Percentiles rank a stretch among this genome's conserved stretches.
Conservation (phyloP, 2,888 invertebrate genomes). For the Litoditis marina region DNA sequence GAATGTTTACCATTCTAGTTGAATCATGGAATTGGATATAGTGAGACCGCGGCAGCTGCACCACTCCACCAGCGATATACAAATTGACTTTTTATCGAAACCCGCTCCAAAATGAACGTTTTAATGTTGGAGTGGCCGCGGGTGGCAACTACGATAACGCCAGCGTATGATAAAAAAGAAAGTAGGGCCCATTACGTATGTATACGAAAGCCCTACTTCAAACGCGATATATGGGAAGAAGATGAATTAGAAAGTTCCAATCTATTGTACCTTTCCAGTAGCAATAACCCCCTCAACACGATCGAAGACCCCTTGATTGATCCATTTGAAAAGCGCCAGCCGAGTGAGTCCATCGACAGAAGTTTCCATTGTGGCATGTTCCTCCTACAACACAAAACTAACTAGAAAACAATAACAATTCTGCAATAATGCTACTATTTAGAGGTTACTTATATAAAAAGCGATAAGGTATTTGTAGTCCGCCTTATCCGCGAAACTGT, state of each 20-base stretch:
- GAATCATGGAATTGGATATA: no score
- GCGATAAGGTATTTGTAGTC: no score
- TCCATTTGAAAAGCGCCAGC: constrained; percentile 67
- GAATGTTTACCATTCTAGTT: no score
- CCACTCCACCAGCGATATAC: neutral
- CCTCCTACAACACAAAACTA: constrained; percentile 18
- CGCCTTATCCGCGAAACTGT: no score
- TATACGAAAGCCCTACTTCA: no score
- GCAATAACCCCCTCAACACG: constrained; percentile 68
- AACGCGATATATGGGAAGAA: no score
- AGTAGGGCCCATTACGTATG: no score
- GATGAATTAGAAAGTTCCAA: neutral
- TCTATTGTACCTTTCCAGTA: constrained; percentile 67
- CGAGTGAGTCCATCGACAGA: constrained; percentile 68
- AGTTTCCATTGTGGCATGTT: constrained; percentile 62
- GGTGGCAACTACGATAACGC: no score
- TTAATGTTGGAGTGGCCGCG: no score
- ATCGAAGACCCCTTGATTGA: constrained; percentile 67
- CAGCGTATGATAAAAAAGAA: no score
- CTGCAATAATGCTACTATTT: no score
- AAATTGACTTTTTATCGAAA: neutral
- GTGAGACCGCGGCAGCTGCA: no score
- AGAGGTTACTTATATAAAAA: neutral
- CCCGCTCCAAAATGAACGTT: neutral
- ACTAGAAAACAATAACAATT: neutral